A percentile compares a stretch with the other conserved stretches of the same genome.
Evolutionary conservation across 2,797 vertebrate species (phyloP).

Genomic region (Margarornis squamiger): DNA sequence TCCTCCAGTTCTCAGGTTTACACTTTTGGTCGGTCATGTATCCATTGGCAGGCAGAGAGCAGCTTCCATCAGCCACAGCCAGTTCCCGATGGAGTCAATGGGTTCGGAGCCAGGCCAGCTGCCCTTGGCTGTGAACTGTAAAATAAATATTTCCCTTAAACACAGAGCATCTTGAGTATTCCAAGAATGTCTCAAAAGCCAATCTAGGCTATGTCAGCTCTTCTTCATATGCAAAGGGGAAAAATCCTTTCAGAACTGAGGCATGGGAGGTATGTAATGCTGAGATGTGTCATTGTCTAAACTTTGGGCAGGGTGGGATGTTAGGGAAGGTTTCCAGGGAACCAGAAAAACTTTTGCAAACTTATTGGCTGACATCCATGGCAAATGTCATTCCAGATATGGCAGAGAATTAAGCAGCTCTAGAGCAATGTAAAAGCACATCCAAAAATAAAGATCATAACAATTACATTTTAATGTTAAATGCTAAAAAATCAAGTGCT

Average conservation of each 20-base stretch:
- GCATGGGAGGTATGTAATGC: slow-evolving; percentile 31
- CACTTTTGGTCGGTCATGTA: not conserved
- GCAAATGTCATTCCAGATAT: slow-evolving; percentile 63
- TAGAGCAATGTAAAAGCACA: not conserved
- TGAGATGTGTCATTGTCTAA: slow-evolving; percentile 58
- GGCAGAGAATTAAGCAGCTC: slow-evolving; percentile 40
- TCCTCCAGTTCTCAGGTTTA: slow-evolving; percentile 14
- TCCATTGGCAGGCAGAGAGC: not conserved
- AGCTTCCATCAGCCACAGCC: not conserved
- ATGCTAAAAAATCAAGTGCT: not conserved
- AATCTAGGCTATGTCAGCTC: slow-evolving; percentile 24
- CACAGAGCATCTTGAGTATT: slow-evolving; percentile 2
- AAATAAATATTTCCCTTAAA: slow-evolving; percentile 53
- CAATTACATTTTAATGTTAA: not conserved
- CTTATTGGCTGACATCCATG: slow-evolving; percentile 17
- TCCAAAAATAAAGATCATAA: not conserved
- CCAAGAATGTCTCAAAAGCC: slow-evolving; percentile 51
- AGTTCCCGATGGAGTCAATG: not conserved
- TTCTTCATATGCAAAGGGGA: slow-evolving; percentile 40
- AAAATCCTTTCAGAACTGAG: slow-evolving; percentile 51
- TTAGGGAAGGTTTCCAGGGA: slow-evolving; percentile 60
- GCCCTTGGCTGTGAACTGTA: slow-evolving; percentile 51
- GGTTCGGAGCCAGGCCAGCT: slow-evolving; percentile 53
- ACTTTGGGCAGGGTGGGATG: slow-evolving; percentile 46
- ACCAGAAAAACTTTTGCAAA: slow-evolving; percentile 57